These are phyloP conservation scores for Strigops habroptila DNA, from an alignment of 2,113 vertebrate species.

Conservation along the genomic window DNA sequence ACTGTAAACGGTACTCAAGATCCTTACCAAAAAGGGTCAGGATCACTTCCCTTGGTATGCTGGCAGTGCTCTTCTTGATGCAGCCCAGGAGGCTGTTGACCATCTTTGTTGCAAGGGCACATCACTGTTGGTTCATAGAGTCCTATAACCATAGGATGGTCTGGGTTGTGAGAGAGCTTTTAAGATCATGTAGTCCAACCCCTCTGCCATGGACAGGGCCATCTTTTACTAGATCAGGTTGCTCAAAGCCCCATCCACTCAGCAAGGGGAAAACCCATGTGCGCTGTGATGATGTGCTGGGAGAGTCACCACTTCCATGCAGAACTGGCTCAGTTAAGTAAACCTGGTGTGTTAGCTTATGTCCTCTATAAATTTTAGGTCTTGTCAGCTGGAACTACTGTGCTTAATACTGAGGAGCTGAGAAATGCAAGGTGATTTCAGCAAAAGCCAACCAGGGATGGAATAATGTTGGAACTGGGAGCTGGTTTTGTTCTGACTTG, in stretches of 20 bases:
- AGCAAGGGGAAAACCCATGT: fast-evolving
- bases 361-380: neutral
- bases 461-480: neutral
- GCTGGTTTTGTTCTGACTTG: neutral
- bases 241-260: neutral
- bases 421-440: neutral
- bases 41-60: neutral
- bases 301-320: neutral
- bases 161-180: neutral
- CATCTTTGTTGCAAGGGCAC: neutral
- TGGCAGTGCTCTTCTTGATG: neutral
- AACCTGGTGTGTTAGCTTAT: neutral
- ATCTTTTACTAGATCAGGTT: neutral
- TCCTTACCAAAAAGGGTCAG: neutral
- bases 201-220: too few relatives aligned
- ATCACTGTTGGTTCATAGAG: neutral
- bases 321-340: neutral
- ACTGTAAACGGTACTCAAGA: neutral
- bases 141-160: neutral
- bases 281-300: fast-evolving
- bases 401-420: neutral
- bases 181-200: neutral
- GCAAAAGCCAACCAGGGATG: neutral
- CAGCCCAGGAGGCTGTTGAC: neutral
- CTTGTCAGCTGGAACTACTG: neutral